A percentile compares a stretch with the other conserved stretches of the same genome.
Conservation (phyloP, 2,113 vertebrate species). For the Lagopus muta region DNA sequence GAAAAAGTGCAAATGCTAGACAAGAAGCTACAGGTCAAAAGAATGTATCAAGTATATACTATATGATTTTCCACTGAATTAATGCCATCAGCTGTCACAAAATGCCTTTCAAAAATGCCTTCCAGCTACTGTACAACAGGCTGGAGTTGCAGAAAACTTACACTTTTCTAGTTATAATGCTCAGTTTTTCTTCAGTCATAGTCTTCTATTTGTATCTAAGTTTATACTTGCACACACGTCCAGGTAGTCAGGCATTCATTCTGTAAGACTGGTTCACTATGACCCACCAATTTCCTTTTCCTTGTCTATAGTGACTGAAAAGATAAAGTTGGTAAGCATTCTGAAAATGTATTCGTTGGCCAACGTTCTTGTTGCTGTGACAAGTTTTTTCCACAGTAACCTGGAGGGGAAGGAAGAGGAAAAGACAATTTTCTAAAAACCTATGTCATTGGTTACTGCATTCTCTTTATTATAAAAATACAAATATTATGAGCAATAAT, state of each 20-base stretch:
- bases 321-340: background rate
- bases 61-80: background rate
- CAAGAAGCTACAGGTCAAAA: background rate
- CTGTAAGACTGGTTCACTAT: background rate
- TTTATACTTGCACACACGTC: background rate
- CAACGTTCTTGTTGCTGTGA: background rate
- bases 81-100: background rate
- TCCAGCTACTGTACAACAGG: fast-evolving
- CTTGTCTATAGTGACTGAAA: background rate
- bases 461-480: background rate
- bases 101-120: background rate
- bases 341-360: background rate
- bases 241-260: background rate
- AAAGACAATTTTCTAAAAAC: background rate
- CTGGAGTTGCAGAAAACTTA: background rate
- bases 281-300: background rate
- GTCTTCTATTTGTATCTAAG: background rate
- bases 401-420: background rate
- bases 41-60: background rate
- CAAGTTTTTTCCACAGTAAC: background rate
- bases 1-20: background rate
- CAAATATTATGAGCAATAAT: constrained; percentile 38
- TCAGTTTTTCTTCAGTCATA: background rate
- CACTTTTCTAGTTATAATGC: background rate
- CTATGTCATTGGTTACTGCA: background rate